Evolutionary conservation across 2,113 vertebrate genomes (phyloP).

Genomic region (Gavia stellata): DNA sequence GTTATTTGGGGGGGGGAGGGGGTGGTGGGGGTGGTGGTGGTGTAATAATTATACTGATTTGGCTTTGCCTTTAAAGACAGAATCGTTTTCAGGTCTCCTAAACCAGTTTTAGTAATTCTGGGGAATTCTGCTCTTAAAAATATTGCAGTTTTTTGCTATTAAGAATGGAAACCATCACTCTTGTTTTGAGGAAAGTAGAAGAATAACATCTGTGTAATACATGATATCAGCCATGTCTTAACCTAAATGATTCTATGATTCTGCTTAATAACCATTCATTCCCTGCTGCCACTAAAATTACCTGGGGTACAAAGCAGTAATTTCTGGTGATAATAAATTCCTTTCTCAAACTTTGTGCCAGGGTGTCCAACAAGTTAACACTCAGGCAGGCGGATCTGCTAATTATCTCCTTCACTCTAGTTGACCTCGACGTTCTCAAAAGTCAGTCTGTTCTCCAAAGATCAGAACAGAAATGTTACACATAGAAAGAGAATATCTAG

Average conservation of each 20-base stretch:
- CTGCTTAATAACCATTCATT: neutral
- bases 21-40: too few species aligned
- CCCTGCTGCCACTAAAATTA: neutral
- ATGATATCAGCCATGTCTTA: neutral
- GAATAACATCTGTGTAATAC: neutral
- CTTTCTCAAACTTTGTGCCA: neutral
- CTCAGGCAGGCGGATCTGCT: neutral
- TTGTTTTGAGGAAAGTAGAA: neutral
- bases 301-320: neutral
- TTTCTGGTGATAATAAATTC: neutral
- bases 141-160: neutral
- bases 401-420: neutral
- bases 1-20: neutral
- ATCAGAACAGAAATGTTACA: neutral
- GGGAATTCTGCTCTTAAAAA: neutral
- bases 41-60: neutral
- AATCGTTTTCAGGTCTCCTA: neutral
- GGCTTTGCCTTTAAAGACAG: neutral
- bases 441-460: neutral
- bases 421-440: neutral
- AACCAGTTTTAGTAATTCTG: neutral
- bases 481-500: neutral
- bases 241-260: neutral
- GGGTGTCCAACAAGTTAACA: neutral
- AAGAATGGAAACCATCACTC: neutral